Evolutionary conservation across 1,140 invertebrate genomes (phyloP).

Genomic region (Trichogramma pretiosum): DNA sequence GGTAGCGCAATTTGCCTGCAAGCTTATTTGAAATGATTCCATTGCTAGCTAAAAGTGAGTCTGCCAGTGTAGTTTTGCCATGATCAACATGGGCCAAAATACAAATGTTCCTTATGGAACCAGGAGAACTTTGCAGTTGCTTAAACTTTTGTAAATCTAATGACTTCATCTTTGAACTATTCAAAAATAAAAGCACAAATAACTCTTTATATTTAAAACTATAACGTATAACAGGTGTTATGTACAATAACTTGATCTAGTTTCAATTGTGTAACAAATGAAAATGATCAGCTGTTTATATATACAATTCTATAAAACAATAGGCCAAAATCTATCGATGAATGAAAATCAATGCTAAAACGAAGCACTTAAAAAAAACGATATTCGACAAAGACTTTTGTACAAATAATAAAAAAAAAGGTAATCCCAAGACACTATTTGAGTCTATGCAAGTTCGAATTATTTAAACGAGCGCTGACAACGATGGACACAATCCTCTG

Average conservation of each 20-base stretch:
- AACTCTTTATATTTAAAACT: conserved; percentile 3
- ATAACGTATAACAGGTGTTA: too few species aligned
- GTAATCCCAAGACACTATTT: conserved; percentile 32
- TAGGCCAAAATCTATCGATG: too few species aligned
- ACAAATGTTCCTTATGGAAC: conserved; percentile 88
- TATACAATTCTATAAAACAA: too few species aligned
- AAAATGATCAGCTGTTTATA: too few species aligned
- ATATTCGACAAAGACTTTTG: too few species aligned
- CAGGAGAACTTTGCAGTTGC: conserved; percentile 60
- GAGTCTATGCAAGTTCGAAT: conserved; percentile 38
- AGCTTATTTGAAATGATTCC: conserved; percentile 88
- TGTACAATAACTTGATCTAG: too few species aligned
- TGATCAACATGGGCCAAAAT: conserved; percentile 99
- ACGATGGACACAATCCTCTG: too few species aligned
- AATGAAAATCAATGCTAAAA: too few species aligned
- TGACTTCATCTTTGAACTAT: conserved; percentile 44
- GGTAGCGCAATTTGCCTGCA: conserved; percentile 83
- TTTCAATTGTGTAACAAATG: too few species aligned
- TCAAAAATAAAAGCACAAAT: background rate
- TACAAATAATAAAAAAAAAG: conserved; percentile 1
- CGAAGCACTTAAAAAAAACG: conserved; percentile 14
- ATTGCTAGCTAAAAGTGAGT: conserved; percentile 90
- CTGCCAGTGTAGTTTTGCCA: conserved; percentile 96
- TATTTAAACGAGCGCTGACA: too few species aligned
- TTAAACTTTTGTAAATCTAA: conserved; percentile 51